Percentiles rank a stretch among this genome's conserved stretches.
phyloP scores from a whole-genome alignment of 2,113 vertebrate genomes.

The Chaetura pelagica region DNA sequence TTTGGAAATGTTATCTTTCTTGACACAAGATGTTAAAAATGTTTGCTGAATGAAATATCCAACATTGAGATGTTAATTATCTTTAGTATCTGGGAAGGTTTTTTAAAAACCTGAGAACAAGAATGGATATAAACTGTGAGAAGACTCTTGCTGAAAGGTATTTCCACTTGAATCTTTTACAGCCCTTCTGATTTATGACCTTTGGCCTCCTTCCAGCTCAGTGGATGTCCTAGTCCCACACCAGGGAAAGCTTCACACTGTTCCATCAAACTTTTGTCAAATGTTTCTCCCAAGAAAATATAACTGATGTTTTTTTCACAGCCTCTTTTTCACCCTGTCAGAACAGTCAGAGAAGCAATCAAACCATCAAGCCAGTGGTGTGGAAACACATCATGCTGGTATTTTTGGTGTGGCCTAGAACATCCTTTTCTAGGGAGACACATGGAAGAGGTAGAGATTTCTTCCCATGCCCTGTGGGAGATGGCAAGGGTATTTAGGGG shows the following conservation, averaged over 20 bases:
- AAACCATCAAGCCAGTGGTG: neutral
- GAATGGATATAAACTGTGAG: neutral
- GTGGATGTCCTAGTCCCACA: neutral
- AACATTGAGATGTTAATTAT: neutral
- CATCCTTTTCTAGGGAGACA: constrained; percentile 9
- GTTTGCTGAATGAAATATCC: neutral
- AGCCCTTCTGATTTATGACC: constrained; percentile 25
- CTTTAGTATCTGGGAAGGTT: neutral
- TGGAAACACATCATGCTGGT: constrained; percentile 15
- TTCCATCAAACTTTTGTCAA: constrained; percentile 44
- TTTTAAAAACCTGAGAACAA: constrained; percentile 8
- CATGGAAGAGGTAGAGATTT: neutral
- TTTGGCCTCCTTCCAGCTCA: constrained; percentile 43
- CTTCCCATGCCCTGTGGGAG: neutral
- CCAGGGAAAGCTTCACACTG: constrained; percentile 9
- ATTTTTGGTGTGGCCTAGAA: constrained; percentile 27
- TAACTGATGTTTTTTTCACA: constrained; percentile 29
- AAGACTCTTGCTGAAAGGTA: neutral
- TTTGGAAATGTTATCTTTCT: neutral
- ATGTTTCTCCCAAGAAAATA: constrained; percentile 46
- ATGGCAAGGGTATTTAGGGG: neutral
- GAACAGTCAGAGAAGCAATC: constrained; percentile 4
- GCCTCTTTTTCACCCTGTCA: constrained; percentile 47
- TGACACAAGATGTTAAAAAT: neutral
- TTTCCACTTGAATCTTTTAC: constrained; percentile 34